Percentiles rank a stretch among this genome's conserved stretches.
These are phyloP conservation scores for Nyctereutes procyonoides DNA, from an alignment of 2,113 vertebrate species.

Conservation along the genomic window DNA sequence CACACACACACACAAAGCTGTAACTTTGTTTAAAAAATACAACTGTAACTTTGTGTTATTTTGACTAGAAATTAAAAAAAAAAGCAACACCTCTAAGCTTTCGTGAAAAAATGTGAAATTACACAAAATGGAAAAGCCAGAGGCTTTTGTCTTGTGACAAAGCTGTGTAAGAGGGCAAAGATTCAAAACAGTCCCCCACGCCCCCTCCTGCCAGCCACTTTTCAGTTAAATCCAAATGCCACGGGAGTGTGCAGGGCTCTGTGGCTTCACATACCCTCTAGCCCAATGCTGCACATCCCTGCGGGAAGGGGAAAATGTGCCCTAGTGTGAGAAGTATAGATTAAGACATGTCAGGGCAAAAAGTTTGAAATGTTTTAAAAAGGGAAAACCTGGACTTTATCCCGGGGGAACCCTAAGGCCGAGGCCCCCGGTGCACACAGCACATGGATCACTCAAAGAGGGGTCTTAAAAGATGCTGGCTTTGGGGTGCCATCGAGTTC, in stretches of 20 bases:
- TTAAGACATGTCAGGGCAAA: not conserved
- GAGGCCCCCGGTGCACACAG: not conserved
- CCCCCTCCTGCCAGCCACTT: not conserved
- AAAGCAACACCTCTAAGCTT: not conserved
- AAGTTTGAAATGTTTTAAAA: slow-evolving; percentile 41
- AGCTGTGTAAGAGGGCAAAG: not conserved
- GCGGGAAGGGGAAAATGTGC: not conserved
- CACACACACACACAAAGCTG: no score
- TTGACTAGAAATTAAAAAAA: slow-evolving; percentile 22
- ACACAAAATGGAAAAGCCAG: not conserved
- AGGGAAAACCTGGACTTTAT: not conserved
- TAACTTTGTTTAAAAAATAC: not conserved
- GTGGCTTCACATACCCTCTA: not conserved
- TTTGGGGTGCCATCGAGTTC: not conserved
- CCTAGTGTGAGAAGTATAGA: not conserved
- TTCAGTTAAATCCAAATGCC: not conserved
- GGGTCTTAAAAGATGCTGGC: not conserved
- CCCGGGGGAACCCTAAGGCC: not conserved
- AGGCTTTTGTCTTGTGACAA: not conserved
- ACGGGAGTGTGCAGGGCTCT: rapidly evolving
- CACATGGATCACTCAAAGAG: not conserved
- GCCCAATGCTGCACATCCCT: not conserved
- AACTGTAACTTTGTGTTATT: not conserved
- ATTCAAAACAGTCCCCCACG: not conserved
- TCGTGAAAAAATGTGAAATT: slow-evolving; percentile 21